Conservation (phyloP, 2,113 vertebrate genomes). For the Probosciger aterrimus region DNA sequence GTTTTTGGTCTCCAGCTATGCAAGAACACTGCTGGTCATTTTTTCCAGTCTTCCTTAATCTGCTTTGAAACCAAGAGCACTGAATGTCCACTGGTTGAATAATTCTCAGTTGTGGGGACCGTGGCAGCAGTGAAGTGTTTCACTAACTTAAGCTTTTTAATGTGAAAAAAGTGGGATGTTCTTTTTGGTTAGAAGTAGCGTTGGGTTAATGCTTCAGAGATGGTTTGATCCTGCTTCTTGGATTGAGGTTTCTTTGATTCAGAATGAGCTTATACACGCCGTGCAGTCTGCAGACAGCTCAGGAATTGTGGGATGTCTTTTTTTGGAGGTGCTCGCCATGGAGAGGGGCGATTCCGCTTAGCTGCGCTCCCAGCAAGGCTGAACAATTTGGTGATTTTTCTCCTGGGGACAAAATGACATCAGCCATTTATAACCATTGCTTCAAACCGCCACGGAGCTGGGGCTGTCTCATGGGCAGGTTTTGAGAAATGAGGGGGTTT, state of each 20-base stretch:
- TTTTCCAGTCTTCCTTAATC: not conserved
- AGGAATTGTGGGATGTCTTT: not conserved
- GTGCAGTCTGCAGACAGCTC: not conserved
- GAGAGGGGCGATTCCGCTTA: not conserved
- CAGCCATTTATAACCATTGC: slow-evolving; percentile 5
- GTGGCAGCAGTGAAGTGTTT: not conserved
- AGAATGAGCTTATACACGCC: not conserved
- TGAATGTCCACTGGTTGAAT: not conserved
- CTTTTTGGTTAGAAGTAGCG: not conserved
- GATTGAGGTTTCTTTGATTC: not conserved
- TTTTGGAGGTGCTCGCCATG: not conserved
- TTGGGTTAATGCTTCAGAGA: not conserved
- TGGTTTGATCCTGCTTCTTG: not conserved
- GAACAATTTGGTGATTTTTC: not conserved
- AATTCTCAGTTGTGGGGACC: not conserved
- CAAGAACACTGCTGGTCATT: not conserved
- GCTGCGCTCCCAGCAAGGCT: not conserved
- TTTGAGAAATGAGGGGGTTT: slow-evolving; percentile 42
- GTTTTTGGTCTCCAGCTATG: not conserved
- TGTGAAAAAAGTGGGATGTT: not conserved
- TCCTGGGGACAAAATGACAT: slow-evolving; percentile 7
- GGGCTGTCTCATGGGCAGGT: slow-evolving; percentile 1
- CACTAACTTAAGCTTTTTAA: not conserved
- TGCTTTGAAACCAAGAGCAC: not conserved
- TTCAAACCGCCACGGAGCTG: not conserved